Evolutionary conservation across 64 coral and sea anemone genomes (phyloP), one percentile per base, ranked within the genome.

Genomic region (Dendrophyllia cribrosa): DNA sequence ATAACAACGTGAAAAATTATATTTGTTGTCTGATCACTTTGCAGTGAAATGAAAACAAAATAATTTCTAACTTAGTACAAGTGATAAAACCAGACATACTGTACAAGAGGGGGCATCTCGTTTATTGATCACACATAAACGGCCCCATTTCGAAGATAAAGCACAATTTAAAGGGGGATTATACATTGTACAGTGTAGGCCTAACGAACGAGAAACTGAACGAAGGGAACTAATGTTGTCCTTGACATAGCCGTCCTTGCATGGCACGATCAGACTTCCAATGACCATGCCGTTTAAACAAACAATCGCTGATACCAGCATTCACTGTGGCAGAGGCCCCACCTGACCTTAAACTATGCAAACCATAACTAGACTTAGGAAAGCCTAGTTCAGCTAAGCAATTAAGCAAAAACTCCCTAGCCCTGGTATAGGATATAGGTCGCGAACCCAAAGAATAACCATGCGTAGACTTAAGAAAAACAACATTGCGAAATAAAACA

Each of bases 401-500:
- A 46, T 62, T 83, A 45, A 83, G 45, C 59, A 83, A 58, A 67
- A 85, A 44, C 26, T 85, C 44, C 17, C 81, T n/a, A 45, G 61
- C 20, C 66, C 82, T 68, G 5, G 82, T 50, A 22, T 85, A 85
- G 13, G 82, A 85, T 11, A 85, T 21, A 7, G 61, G 59, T 60
- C 26, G 45, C 3, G 44, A n/a, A n/a, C 66, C 47, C 19, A 34
- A 19, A 70, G 66, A 85, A 14, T 34, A 34, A 34, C 34, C 34
- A 34, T 2, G 34, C 34, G 34, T 34, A 34, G 34, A 34, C 16
- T 85, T 85, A 7, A 49, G 43, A 60, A 51, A 69, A 56, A 50
- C 49, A 43, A 90, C 47, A 13, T 59, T 23, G 66, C 62, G 88
- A 70, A 90, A 90, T 45, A 90, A 43, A 62, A 78, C 58, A 46